These are phyloP conservation scores for Hippolais icterina DNA, from an alignment of 2,113 vertebrate species.

Conservation along the genomic window DNA sequence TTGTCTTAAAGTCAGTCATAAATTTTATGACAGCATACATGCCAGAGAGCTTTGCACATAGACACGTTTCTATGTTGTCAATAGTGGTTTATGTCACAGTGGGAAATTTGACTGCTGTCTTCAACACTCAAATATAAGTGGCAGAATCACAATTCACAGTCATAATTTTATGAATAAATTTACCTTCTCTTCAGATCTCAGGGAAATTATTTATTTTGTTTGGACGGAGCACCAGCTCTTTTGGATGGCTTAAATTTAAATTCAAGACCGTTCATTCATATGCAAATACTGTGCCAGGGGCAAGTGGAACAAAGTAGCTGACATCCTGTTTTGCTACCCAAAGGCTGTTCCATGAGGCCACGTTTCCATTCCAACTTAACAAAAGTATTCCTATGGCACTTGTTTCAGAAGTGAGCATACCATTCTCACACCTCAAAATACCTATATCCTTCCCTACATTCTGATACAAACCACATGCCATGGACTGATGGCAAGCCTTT, in stretches of 20 bases:
- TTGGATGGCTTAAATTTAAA: neutral
- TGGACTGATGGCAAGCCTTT: neutral
- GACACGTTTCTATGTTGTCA: neutral
- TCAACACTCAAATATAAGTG: neutral
- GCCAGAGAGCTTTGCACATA: neutral
- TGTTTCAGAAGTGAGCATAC: neutral
- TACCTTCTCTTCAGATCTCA: neutral
- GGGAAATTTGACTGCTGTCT: slow-evolving; percentile 6
- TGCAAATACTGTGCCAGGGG: neutral
- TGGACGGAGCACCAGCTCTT: neutral
- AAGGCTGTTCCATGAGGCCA: neutral
- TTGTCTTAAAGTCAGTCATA: neutral
- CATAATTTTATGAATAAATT: slow-evolving; percentile 9
- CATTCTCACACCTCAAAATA: neutral
- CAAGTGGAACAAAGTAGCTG: neutral
- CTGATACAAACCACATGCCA: neutral
- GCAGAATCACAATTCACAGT: neutral
- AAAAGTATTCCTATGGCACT: neutral
- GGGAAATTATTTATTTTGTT: neutral
- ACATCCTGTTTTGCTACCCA: neutral
- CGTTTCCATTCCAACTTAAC: neutral
- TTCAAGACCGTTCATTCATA: neutral
- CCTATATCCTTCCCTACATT: neutral
- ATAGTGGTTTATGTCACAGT: neutral
- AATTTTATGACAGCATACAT: neutral